Evolutionary conservation across 1,140 invertebrate genomes (phyloP), one percentile per base, ranked within the genome.

Genomic region (Arion vulgaris): DNA sequence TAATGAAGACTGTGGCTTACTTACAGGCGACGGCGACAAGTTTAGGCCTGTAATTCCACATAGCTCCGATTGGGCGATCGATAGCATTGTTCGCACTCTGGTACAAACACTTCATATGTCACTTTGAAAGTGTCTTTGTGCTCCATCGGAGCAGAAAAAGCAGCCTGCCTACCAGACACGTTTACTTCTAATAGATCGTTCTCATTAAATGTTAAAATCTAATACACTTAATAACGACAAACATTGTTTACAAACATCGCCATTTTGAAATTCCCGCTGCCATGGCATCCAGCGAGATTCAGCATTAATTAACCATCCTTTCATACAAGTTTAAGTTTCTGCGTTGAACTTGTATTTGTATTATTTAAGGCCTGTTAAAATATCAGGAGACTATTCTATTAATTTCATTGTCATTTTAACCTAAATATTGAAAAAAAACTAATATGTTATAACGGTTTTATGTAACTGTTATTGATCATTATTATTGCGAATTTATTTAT

Each of bases 231-330:
- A 28, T n/a, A 41, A 41, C 41, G 36, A 19, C 71, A 39, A 73
- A 1, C 2, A 73, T 71, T 80, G 78, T 80, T 80, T 80, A 80
- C 68, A 80, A 57, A 41, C 32, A 71, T 32, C 78, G 78, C 78
- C 78, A 80, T 80, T 80, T 80, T 80, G 78, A 71, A 51, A 17
- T 71, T 71, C 41, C 78, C 66, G 78, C 78, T 71, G 78, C 76
- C 76, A 78, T 78, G 76, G 76, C 11, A 62, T 34, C 76, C 76
- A 78, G 1, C 32, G 74, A 51, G 23, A 51, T 39, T 41, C 0
- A 45, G 41, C 15, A 45, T n/a, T n/a, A n/a, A n/a, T n/a, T n/a
- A n/a, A n/a, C n/a, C n/a, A n/a, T n/a, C n/a, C n/a, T n/a, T n/a
- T n/a, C n/a, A n/a, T n/a, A n/a, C n/a, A n/a, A n/a, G n/a, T n/a